A percentile compares a stretch with the other conserved stretches of the same genome.
Evolutionary conservation across 1,140 invertebrate species (phyloP).

Genomic region (Trachelipus rathkii): DNA sequence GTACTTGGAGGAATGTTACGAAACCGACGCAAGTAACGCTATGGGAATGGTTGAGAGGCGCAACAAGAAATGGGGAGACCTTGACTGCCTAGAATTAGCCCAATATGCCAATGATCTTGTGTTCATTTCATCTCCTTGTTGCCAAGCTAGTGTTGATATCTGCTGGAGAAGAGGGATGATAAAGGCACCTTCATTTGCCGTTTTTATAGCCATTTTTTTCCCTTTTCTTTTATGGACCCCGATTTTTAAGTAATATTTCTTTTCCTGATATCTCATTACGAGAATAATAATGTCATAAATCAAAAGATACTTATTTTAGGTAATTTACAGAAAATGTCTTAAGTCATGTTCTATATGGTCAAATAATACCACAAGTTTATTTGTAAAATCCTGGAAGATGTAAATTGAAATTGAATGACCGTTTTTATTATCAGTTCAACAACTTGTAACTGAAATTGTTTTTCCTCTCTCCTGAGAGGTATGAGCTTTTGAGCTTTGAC

Average conservation of each 20-base stretch:
- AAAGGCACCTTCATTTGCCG: constrained; percentile 27
- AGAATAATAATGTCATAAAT: too few species aligned
- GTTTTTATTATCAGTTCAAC: too few species aligned
- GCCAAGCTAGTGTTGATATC: constrained; percentile 34
- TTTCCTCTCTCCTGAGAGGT: too few species aligned
- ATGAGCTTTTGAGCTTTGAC: too few species aligned
- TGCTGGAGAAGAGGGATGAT: constrained; percentile 42
- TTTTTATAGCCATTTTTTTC: constrained; percentile 35
- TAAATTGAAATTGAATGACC: too few species aligned
- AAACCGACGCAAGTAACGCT: constrained; percentile 39
- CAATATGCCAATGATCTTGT: constrained; percentile 27
- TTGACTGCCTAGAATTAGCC: constrained; percentile 36
- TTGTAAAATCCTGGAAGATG: too few species aligned
- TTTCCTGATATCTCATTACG: neutral
- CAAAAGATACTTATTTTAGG: too few species aligned
- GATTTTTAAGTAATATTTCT: constrained; percentile 24
- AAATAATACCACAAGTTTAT: too few species aligned
- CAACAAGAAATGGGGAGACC: constrained; percentile 42
- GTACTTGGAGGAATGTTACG: constrained; percentile 31
- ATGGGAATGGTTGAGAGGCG: constrained; percentile 43
- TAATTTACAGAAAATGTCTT: too few species aligned
- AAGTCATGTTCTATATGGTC: too few species aligned
- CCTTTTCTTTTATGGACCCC: constrained; percentile 40
- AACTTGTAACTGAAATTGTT: too few species aligned
- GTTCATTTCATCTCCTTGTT: constrained; percentile 37